phyloP scores from a whole-genome alignment of 2,888 invertebrate genomes.

The Sinopyrophorus schimmeli region DNA sequence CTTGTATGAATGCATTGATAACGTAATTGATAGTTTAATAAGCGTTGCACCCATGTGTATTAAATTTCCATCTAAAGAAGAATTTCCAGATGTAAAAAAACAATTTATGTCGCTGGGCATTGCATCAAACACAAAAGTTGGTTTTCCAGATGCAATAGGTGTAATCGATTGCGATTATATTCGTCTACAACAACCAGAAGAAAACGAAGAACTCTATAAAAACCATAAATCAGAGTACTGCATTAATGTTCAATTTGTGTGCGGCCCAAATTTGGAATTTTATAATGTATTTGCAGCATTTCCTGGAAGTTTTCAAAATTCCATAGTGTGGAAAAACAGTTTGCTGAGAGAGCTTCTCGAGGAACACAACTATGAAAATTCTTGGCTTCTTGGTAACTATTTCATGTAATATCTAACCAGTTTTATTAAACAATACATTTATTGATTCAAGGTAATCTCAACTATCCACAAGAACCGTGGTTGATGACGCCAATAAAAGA shows the following conservation, averaged over 20 bases:
- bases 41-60: slow-evolving; percentile 14
- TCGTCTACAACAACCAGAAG: slow-evolving; percentile 6
- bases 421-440: background rate
- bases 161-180: slow-evolving; percentile 21
- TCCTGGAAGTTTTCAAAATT: slow-evolving; percentile 23
- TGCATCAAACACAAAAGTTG: background rate
- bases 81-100: slow-evolving; percentile 10
- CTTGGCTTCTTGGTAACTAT: slow-evolving; percentile 20
- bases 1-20: background rate
- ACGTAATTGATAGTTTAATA: slow-evolving; percentile 4
- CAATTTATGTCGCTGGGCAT: slow-evolving; percentile 18
- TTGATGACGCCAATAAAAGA: slow-evolving; percentile 23
- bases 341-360: slow-evolving; percentile 12
- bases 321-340: slow-evolving; percentile 27
- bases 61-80: slow-evolving; percentile 16
- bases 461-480: slow-evolving; percentile 24
- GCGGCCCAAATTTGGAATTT: slow-evolving; percentile 22
- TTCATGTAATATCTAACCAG: background rate
- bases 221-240: slow-evolving; percentile 15
- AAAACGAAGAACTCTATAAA: slow-evolving; percentile 13
- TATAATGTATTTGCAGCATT: slow-evolving; percentile 27
- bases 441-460: slow-evolving; percentile 3
- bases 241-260: slow-evolving; percentile 26
- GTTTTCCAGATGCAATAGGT: slow-evolving; percentile 25
- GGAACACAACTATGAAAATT: background rate